These are phyloP conservation scores for Pristionchus mayeri DNA, from an alignment of 2,888 invertebrate species.

Conservation along the genomic window DNA sequence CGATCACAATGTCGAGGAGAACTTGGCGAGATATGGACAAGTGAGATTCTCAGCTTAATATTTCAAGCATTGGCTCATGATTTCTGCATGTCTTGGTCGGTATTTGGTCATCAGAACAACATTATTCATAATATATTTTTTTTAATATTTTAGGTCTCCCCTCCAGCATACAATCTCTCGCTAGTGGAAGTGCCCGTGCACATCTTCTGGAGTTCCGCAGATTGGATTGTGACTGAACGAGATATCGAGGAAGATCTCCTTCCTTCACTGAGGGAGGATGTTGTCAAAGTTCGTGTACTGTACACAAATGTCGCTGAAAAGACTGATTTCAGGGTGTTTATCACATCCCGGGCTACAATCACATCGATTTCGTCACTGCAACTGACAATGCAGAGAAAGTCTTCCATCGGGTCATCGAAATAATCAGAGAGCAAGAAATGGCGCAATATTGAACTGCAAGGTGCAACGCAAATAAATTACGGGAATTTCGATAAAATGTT, in stretches of 20 bases:
- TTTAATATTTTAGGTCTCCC: background rate
- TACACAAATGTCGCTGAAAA: background rate
- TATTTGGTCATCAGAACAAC: no score
- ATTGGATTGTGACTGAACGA: background rate
- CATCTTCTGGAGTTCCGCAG: slow-evolving; percentile 26
- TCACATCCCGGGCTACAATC: slow-evolving; percentile 3
- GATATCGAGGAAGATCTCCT: background rate
- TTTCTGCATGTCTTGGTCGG: no score
- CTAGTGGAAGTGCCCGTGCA: background rate
- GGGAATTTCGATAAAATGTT: no score
- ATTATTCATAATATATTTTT: no score
- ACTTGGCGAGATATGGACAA: background rate
- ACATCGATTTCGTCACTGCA: slow-evolving; percentile 7
- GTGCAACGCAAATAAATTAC: no score
- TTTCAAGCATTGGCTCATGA: background rate
- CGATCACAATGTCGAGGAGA: background rate
- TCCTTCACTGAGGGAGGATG: background rate
- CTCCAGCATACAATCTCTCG: background rate
- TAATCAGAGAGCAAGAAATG: background rate
- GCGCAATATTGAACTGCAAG: no score
- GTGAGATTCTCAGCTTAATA: background rate
- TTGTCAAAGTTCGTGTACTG: background rate
- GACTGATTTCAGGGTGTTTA: background rate
- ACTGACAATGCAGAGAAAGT: slow-evolving; percentile 3
- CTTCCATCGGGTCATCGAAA: background rate